Base-by-base conservation (phyloP, 2,113 vertebrate genomes). In the Atlantisia rogersi region DNA sequence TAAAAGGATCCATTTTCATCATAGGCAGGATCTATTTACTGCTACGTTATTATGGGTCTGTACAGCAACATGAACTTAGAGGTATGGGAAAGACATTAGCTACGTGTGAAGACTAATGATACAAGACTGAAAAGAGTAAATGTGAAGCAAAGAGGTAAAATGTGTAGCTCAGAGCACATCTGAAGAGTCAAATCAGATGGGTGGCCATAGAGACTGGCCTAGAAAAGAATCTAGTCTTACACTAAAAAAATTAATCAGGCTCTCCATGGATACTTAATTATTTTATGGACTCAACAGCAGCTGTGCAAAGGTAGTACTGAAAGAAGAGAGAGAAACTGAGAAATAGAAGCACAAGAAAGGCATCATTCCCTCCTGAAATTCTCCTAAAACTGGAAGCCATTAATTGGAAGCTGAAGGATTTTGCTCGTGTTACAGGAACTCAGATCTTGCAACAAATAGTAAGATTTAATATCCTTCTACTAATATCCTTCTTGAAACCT, bases 1-100 rank as follows among this genome's bases (percentile, higher is more conserved):
- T 76, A 48, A 91, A 87, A 83, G 79, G 75, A 90, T 88, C 58
- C 53, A 71, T 86, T 85, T 93, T 31, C 88, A 52, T 60, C 68
- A 10, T 28, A 60, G 5, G 15, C 67, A 48, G 74, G 85, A 82
- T 92, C 26, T 82, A 53, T 79, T 92, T 76, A 52, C 78, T 69
- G 58, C 70, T 92, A 39, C 7, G 16, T 71, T 87, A 69, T 73
- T 44, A 26, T 2, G 9, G 70, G 70, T 81, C 22, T 7, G 13
- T 15, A 55, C 52, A 73, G 50, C 87, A 55, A 44, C 31, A 13
- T 0, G 12, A 14, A 63, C 58, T 20, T 77, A 91, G 56, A 62
- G 22, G 20, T 12, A 80, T 9, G 52, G 75, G 70, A 64, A 46
- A 56, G 3, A 48, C 20, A 73, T 39, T 11, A 88, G 56, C 29